Conservation (phyloP, 2,888 invertebrate species). For the Conchocele bisecta region DNA sequence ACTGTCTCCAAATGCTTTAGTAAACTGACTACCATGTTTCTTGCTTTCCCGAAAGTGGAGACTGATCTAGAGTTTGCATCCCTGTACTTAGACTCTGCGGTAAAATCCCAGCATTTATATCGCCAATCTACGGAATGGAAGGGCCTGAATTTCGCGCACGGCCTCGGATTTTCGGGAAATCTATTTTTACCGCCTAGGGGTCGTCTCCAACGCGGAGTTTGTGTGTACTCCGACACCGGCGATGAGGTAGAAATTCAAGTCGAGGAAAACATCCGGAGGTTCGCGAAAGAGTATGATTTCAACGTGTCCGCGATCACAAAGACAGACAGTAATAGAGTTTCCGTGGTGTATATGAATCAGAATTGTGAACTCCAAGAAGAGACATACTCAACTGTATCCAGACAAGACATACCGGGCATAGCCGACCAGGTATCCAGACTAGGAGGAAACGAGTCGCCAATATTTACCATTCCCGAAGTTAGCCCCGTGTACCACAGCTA, state of each 20-base stretch:
- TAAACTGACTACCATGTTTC: conserved; percentile 1
- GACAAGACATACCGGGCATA: too few relatives aligned
- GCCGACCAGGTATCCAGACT: background rate
- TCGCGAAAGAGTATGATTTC: background rate
- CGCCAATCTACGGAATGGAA: conserved; percentile 25
- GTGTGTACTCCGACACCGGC: background rate
- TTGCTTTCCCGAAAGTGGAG: conserved; percentile 12
- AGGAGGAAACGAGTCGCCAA: conserved; percentile 34
- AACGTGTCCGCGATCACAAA: background rate
- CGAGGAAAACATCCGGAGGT: background rate
- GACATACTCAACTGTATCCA: too few relatives aligned
- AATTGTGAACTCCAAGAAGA: too few relatives aligned
- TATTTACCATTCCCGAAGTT: conserved; percentile 34
- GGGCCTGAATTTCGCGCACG: conserved; percentile 7
- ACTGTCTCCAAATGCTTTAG: background rate
- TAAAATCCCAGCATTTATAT: conserved; percentile 31
- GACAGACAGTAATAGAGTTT: too few relatives aligned
- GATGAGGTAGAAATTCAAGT: background rate
- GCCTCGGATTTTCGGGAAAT: background rate
- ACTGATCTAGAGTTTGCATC: background rate
- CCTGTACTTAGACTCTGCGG: conserved; percentile 30
- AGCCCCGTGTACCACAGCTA: conserved; percentile 63
- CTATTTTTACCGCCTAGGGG: background rate
- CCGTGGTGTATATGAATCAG: too few relatives aligned
- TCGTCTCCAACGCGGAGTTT: conserved; percentile 4